These are phyloP conservation scores for Trissolcus japonicus DNA, from an alignment of 2,888 invertebrate genomes.

Conservation along the genomic window DNA sequence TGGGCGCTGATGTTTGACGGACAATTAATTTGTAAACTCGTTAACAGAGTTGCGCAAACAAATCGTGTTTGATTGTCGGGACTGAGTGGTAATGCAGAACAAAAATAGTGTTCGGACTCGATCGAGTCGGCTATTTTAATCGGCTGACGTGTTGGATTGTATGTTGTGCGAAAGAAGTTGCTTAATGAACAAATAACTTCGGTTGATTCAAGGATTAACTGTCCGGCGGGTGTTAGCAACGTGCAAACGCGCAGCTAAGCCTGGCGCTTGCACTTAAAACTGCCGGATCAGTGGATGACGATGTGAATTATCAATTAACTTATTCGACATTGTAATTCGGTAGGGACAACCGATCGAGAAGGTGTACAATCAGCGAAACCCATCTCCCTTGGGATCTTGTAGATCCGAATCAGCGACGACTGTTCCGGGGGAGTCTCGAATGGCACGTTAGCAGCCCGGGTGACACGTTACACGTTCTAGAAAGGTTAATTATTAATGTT, in stretches of 20 bases:
- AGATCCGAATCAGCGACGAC: constrained; percentile 62
- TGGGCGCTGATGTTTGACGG: too few species aligned
- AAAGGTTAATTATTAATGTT: constrained; percentile 68
- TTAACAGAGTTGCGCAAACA: too few species aligned
- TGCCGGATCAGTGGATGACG: constrained; percentile 18
- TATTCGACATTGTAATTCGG: constrained; percentile 49
- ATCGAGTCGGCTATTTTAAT: constrained; percentile 3
- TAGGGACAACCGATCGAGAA: constrained; percentile 37
- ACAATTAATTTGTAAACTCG: too few species aligned
- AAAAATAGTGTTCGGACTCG: too few species aligned
- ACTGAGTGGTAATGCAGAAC: too few species aligned
- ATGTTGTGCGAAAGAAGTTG: constrained; percentile 13
- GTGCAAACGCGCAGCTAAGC: constrained; percentile 4
- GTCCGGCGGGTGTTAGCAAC: too few species aligned
- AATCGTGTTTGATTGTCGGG: too few species aligned
- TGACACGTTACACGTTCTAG: constrained; percentile 61
- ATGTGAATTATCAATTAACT: constrained; percentile 47
- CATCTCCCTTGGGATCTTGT: constrained; percentile 53
- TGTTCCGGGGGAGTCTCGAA: constrained; percentile 62
- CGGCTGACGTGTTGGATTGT: constrained; percentile 4
- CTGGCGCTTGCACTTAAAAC: constrained; percentile 12
- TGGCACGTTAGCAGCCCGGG: constrained; percentile 60
- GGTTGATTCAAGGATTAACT: constrained; percentile 9
- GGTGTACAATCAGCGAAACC: constrained; percentile 49
- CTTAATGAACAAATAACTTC: constrained; percentile 26